Evolutionary conservation across 2,888 invertebrate genomes (phyloP).

Genomic region (Digitonthophagus gazella): DNA sequence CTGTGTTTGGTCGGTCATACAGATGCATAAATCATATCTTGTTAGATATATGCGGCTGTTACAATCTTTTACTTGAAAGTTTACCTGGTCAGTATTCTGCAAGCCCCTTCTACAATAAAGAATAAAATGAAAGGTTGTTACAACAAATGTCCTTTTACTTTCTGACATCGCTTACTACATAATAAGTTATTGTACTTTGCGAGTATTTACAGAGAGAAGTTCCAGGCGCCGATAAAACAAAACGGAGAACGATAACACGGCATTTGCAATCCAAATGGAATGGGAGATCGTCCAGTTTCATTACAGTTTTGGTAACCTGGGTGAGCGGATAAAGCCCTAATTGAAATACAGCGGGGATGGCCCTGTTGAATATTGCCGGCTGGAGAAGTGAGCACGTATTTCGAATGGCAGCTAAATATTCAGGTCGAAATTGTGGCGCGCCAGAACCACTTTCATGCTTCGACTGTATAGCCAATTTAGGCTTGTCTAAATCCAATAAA

Average conservation of each 20-base stretch:
- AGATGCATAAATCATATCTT: conserved; percentile 2
- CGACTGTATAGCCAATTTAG: neutral
- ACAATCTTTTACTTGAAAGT: too few species aligned
- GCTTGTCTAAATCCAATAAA: neutral
- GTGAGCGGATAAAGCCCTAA: conserved; percentile 6
- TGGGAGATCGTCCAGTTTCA: neutral
- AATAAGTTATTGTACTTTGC: too few species aligned
- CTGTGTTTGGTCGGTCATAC: conserved; percentile 2
- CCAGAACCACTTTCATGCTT: neutral
- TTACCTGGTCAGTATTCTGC: too few species aligned
- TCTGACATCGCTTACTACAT: too few species aligned
- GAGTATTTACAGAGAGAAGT: too few species aligned
- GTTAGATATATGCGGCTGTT: neutral
- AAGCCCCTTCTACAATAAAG: too few species aligned
- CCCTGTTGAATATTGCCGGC: neutral
- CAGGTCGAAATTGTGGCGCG: neutral
- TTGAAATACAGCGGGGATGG: conserved; percentile 8
- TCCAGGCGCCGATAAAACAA: neutral
- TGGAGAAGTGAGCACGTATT: neutral
- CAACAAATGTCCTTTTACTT: too few species aligned
- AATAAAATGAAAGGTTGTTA: too few species aligned
- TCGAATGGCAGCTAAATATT: conserved; percentile 1
- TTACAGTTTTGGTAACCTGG: conserved; percentile 11
- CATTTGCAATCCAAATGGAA: conserved; percentile 5
- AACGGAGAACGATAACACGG: neutral